Evolutionary conservation across 2,888 invertebrate species (phyloP).

Genomic region (Coenonympha arcania): DNA sequence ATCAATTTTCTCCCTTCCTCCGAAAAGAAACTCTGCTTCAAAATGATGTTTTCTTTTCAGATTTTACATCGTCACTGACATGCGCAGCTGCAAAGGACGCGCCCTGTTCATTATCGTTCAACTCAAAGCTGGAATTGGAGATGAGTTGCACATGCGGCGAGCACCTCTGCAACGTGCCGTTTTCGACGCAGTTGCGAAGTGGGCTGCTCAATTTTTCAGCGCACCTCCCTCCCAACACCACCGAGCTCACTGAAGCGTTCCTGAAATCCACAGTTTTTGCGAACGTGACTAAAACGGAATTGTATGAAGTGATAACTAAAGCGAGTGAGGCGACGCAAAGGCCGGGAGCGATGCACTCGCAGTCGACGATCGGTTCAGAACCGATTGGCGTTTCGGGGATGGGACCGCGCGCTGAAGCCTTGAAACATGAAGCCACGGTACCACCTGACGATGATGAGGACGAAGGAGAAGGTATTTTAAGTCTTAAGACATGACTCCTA

Average conservation of each 20-base stretch:
- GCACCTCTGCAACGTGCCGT: conserved; percentile 55
- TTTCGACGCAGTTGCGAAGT: conserved; percentile 40
- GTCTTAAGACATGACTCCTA: too few relatives aligned
- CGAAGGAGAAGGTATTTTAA: conserved; percentile 56
- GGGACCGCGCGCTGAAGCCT: conserved; percentile 49
- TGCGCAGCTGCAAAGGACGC: conserved; percentile 40
- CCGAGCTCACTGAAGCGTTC: conserved; percentile 41
- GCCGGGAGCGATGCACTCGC: conserved; percentile 1
- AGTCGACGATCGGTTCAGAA: conserved; percentile 7
- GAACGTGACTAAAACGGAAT: conserved; percentile 39
- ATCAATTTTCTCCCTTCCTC: too few relatives aligned
- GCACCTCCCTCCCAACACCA: conserved; percentile 31
- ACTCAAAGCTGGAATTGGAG: conserved; percentile 38
- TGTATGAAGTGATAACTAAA: conserved; percentile 43
- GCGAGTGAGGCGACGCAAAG: conserved; percentile 1
- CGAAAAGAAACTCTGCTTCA: background rate
- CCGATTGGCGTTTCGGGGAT: conserved; percentile 13
- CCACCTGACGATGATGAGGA: conserved; percentile 67
- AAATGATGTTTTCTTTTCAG: conserved; percentile 35
- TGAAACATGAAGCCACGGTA: conserved; percentile 54
- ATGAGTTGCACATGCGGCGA: conserved; percentile 52
- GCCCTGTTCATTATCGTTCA: conserved; percentile 44
- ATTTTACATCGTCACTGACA: conserved; percentile 46
- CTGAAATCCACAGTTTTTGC: conserved; percentile 42
- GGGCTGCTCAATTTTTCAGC: conserved; percentile 48